Base-by-base conservation (phyloP, 2,888 invertebrate genomes). In the Balanococcus diminutus region DNA sequence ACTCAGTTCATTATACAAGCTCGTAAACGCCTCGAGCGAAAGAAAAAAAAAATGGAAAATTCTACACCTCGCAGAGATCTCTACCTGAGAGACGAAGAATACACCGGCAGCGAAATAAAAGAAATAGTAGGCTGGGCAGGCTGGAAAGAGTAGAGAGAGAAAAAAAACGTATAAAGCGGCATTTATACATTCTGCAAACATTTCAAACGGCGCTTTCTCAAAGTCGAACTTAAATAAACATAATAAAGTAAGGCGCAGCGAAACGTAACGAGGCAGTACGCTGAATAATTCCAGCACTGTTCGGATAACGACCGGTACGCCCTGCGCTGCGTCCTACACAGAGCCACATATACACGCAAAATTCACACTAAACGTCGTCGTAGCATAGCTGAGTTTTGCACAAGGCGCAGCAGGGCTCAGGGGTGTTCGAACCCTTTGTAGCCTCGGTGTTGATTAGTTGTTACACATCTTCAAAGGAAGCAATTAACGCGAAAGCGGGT, bases 381-480 rank as follows among this genome's bases (percentile, higher is more conserved):
- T 16, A 19, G 14, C 31, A 22, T 5, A 19, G 56, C 32, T 61
- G n/a, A n/a, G n/a, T n/a, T n/a, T n/a, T n/a, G 42, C 14, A 28
- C 67, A 25, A 19, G 32, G 67, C 16, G 8, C 39, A 72, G 19
- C 28, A 46, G 79, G 67, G 46, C 2, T 14, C 22, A 5, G 72
- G 36, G 31, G 39, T 72, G 39, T 84, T 84, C 75, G 51, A 84
- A 84, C 75, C 84, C 84, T 84, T 84, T 84, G 84, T 84, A 84
- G 46, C 84, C 84, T 67, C 31, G 72, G 84, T 84, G 84, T 84
- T 84, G 84, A 84, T 84, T 84, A 84, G 84, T 84, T 84, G 84
- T 84, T 84, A 84, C 72, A 84, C 84, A 75, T 84, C 84, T 84
- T 84, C 84, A 84, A 84, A 84, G 72, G 84, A 84, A 84, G 84